These are phyloP conservation scores for Bellardia pandia DNA, from an alignment of 2,888 invertebrate genomes.

Conservation along the genomic window DNA sequence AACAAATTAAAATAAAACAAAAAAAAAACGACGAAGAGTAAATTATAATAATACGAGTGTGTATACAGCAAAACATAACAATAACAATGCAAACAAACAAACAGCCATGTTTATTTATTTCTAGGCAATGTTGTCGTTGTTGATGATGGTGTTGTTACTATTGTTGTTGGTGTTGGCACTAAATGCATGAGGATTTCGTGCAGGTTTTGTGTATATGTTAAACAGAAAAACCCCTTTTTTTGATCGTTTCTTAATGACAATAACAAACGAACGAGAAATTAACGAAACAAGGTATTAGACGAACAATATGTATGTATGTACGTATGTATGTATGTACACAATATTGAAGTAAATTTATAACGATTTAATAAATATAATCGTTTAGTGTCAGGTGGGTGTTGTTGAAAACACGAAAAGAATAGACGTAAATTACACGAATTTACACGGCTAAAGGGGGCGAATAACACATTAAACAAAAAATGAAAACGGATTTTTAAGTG, in stretches of 20 bases:
- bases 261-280: conserved; percentile 6
- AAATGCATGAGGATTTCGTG: background rate
- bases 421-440: conserved; percentile 41
- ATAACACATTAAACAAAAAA: background rate
- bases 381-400: conserved; percentile 66
- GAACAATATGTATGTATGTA: background rate
- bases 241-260: conserved; percentile 8
- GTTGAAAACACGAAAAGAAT: conserved; percentile 36
- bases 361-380: conserved; percentile 60
- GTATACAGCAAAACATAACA: background rate
- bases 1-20: conserved; percentile 24
- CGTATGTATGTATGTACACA: conserved; percentile 9
- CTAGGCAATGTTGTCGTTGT: background rate
- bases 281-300: background rate
- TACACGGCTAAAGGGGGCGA: background rate
- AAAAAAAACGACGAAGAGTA: conserved; percentile 6
- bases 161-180: background rate
- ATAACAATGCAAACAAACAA: background rate
- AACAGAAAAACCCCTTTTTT: conserved; percentile 10
- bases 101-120: conserved; percentile 54
- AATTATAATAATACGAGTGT: conserved; percentile 35
- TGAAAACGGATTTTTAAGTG: conserved; percentile 12
- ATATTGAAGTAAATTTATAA: conserved; percentile 54
- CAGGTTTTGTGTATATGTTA: background rate
- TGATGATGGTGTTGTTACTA: conserved; percentile 9